phyloP scores from a whole-genome alignment of 2,113 vertebrate genomes.

The Orientallactaga bullata region DNA sequence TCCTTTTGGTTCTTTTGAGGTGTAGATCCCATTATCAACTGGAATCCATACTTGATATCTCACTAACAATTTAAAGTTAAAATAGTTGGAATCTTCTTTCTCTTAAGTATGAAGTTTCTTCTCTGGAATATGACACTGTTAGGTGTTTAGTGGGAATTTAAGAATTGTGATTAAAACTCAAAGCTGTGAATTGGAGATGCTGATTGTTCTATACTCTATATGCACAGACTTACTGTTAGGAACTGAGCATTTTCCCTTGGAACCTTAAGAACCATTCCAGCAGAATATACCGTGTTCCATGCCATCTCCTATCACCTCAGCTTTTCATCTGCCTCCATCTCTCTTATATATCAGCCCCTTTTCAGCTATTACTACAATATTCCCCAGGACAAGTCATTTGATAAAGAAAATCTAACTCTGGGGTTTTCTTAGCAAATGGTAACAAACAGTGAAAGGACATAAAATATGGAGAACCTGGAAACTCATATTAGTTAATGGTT shows the following conservation, averaged over 20 bases:
- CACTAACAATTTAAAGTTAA: slow-evolving; percentile 19
- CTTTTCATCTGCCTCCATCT: too few relatives aligned
- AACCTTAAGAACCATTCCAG: too few relatives aligned
- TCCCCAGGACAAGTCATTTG: too few relatives aligned
- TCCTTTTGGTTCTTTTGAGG: neutral
- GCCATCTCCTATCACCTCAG: too few relatives aligned
- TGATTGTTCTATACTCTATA: neutral
- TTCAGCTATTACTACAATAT: too few relatives aligned
- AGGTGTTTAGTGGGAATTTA: neutral
- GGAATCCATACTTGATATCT: neutral
- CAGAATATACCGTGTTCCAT: too few relatives aligned
- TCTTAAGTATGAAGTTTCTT: neutral
- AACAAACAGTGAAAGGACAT: neutral
- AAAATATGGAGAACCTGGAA: slow-evolving; percentile 26
- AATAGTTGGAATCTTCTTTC: neutral
- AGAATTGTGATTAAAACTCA: neutral
- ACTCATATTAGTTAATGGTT: neutral
- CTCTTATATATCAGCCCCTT: too few relatives aligned
- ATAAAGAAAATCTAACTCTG: neutral
- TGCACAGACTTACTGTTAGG: neutral
- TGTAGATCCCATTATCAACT: neutral
- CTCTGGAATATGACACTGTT: neutral
- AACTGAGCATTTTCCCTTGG: neutral
- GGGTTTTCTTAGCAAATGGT: slow-evolving; percentile 8
- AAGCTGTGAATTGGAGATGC: neutral